Evolutionary conservation across 1,140 invertebrate species (phyloP).

Genomic region (Pseudomyrmex cubaensis): DNA sequence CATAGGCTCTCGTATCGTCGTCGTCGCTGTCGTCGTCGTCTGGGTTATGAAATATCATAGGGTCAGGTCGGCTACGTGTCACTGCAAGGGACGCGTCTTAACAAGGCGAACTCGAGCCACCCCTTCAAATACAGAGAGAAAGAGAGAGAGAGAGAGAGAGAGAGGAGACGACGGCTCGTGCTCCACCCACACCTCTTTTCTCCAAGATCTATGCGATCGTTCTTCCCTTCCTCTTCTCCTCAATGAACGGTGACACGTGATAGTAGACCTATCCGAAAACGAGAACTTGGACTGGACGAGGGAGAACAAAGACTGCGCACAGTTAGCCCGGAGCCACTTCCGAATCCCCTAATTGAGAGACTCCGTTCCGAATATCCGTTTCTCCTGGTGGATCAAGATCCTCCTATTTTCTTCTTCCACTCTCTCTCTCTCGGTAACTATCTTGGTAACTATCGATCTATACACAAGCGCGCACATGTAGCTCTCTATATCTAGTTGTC

Average conservation of each 20-base stretch:
- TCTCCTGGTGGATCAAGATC: constrained; percentile 53
- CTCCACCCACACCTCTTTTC: constrained; percentile 52
- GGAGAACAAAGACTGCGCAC: constrained; percentile 66
- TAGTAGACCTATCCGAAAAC: constrained; percentile 56
- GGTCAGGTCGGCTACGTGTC: constrained; percentile 68
- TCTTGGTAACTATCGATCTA: constrained; percentile 32
- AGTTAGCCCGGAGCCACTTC: constrained; percentile 68
- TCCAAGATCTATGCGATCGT: constrained; percentile 50
- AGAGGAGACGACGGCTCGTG: neutral
- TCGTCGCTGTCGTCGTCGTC: constrained; percentile 53
- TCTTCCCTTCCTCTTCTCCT: constrained; percentile 27
- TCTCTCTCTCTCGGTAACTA: constrained; percentile 35
- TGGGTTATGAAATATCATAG: constrained; percentile 73
- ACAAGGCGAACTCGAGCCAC: constrained; percentile 68
- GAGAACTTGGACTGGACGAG: constrained; percentile 20
- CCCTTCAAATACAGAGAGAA: constrained; percentile 62
- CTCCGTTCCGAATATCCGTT: constrained; percentile 60
- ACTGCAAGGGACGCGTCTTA: constrained; percentile 64
- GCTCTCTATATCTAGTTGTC: constrained; percentile 25
- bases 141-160: neutral
- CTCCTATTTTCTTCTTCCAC: neutral
- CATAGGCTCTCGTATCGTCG: constrained; percentile 41
- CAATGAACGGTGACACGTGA: constrained; percentile 65
- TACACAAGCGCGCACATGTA: constrained; percentile 14
- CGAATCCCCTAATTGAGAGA: constrained; percentile 73